Base-by-base conservation (phyloP, 2,113 vertebrate species). In the Perca fluviatilis region DNA sequence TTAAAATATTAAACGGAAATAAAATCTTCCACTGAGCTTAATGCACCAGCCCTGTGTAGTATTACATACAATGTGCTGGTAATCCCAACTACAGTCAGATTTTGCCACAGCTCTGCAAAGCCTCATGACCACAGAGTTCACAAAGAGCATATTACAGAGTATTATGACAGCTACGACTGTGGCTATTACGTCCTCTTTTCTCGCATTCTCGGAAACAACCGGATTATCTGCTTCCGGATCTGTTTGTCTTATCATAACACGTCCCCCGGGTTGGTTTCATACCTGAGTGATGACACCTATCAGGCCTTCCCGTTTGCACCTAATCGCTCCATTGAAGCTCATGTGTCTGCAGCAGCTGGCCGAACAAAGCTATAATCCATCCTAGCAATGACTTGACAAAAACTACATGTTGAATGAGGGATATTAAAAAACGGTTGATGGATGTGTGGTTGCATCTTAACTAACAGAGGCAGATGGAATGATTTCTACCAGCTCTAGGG, bases 21-120 rank as follows among this genome's bases (percentile, higher is more conserved):
- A 25, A 85, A 92, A 90, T 86, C 76, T 82, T 72, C 46, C 86
- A 50, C 58, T 64, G 78, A 87, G 49, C 58, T 63, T 74, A 77
- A 82, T 76, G 69, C 36, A 56, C n/a, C 64, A 56, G 25, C 56
- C 5, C 30, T 12, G 51, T 76, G 80, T 76, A 60, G 62, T 81
- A 82, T 91, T 86, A 74, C 80, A 73, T 86, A 80, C 84, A 86
- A 87, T 74, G 49, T 84, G 64, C 50, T 56, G 40, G 54, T 91
- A 90, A 93, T 92, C 88, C 79, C 27, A 2, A 61, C 72, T 81
- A 25, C 64, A 64, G 71, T 74, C 79, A 33, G 63, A 80, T 73
- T 87, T 4, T 74, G 30, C 46, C 75, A 49, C 73, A 47, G 64
- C 79, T 86, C 25, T 62, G 57, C 27, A 18, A 18, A 78, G 50